phyloP scores from a whole-genome alignment of 2,888 invertebrate species.

The Clostera curtula region DNA sequence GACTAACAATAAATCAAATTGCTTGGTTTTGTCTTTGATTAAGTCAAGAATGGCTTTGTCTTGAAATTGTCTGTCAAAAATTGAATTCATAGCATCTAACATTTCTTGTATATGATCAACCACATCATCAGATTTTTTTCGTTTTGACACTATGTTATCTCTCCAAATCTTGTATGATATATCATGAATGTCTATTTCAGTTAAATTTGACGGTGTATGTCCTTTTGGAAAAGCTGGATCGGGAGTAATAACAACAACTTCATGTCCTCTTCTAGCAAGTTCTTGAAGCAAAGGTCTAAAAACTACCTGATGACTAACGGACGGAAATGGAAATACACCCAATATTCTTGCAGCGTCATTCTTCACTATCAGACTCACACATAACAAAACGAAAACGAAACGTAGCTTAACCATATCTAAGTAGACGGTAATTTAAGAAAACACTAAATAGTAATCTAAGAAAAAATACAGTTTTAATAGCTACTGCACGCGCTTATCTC shows the following conservation, averaged over 20 bases:
- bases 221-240: constrained; percentile 34
- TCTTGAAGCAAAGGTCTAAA: constrained; percentile 41
- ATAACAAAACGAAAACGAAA: too few species aligned
- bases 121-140: constrained; percentile 12
- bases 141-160: constrained; percentile 6
- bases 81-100: constrained; percentile 1
- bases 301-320: constrained; percentile 53
- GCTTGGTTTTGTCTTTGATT: constrained; percentile 10
- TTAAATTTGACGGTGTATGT: constrained; percentile 33
- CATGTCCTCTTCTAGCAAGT: constrained; percentile 48
- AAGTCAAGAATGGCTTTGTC: constrained; percentile 17
- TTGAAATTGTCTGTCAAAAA: constrained; percentile 18
- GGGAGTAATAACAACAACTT: constrained; percentile 45
- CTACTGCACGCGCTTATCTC: too few species aligned
- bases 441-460: too few species aligned
- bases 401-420: too few species aligned
- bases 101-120: constrained; percentile 7
- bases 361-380: too few species aligned
- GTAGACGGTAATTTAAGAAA: too few species aligned
- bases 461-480: too few species aligned
- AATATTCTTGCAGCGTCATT: constrained; percentile 38
- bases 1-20: constrained; percentile 20
- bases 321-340: constrained; percentile 38
- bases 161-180: constrained; percentile 25
- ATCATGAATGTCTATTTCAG: constrained; percentile 44